A percentile compares a stretch with the other conserved stretches of the same genome.
Conservation (phyloP, 2,113 vertebrate species). For the Elgaria multicarinata region DNA sequence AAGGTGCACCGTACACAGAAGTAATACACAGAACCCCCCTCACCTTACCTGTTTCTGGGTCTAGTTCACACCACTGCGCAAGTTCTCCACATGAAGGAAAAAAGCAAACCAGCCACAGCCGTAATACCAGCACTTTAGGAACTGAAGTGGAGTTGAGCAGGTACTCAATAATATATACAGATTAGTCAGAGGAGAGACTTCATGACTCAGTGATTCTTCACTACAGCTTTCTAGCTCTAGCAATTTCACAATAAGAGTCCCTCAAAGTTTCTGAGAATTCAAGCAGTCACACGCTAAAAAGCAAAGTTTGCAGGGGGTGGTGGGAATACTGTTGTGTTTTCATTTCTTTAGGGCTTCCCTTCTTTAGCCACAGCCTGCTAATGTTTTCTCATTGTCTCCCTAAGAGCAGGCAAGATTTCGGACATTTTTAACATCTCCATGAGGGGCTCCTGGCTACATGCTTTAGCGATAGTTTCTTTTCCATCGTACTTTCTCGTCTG, state of each 20-base stretch:
- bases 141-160: slow-evolving; percentile 57
- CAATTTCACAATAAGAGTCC: slow-evolving; percentile 84
- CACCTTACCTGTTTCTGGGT: slow-evolving; percentile 53
- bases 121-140: background rate
- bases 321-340: background rate
- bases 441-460: background rate
- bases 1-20: fast-evolving
- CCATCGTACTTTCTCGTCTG: background rate
- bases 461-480: background rate
- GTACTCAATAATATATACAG: slow-evolving; percentile 72
- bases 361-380: fast-evolving
- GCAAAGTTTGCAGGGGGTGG: slow-evolving; percentile 16
- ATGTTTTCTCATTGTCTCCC: fast-evolving
- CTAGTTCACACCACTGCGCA: background rate
- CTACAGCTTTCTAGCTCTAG: slow-evolving; percentile 35
- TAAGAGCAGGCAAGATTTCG: background rate
- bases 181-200: slow-evolving; percentile 59
- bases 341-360: background rate
- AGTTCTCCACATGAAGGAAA: fast-evolving
- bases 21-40: fast-evolving
- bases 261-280: slow-evolving; percentile 33
- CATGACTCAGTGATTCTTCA: slow-evolving; percentile 69
- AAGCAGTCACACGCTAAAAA: background rate
- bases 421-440: background rate
- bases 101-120: background rate